These are phyloP conservation scores for Parus major DNA, from an alignment of 2,113 vertebrate genomes.

Conservation along the genomic window DNA sequence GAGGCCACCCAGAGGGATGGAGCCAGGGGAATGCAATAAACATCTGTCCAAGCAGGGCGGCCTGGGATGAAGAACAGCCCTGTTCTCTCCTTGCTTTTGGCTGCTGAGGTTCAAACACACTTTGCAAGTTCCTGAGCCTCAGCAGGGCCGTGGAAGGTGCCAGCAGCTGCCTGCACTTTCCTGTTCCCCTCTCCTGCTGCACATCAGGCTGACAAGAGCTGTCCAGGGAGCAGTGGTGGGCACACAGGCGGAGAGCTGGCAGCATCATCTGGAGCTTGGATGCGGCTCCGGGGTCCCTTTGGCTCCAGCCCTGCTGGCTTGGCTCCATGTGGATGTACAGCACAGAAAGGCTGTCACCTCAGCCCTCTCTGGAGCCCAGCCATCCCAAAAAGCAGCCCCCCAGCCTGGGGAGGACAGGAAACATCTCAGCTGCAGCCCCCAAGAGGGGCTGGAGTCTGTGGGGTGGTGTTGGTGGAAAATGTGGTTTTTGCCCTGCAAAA, in stretches of 20 bases:
- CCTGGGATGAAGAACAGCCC: neutral
- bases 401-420: fast-evolving
- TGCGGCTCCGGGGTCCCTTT: fast-evolving
- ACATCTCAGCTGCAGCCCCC: neutral
- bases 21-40: neutral
- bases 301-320: neutral
- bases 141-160: fast-evolving
- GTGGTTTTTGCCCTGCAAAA: neutral
- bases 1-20: fast-evolving
- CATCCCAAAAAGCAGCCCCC: neutral
- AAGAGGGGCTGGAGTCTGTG: fast-evolving
- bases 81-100: fast-evolving
- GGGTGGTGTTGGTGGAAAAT: neutral
- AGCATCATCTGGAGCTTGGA: fast-evolving
- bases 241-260: neutral
- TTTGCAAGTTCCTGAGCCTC: neutral
- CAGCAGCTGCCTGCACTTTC: neutral
- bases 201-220: neutral
- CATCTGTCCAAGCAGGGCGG: neutral
- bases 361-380: neutral
- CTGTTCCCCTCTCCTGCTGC: neutral
- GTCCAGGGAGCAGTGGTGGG: neutral
- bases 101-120: neutral
- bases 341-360: fast-evolving
- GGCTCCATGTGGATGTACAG: neutral